These are phyloP conservation scores for Lagopus muta DNA, from an alignment of 2,113 vertebrate species.

Conservation along the genomic window DNA sequence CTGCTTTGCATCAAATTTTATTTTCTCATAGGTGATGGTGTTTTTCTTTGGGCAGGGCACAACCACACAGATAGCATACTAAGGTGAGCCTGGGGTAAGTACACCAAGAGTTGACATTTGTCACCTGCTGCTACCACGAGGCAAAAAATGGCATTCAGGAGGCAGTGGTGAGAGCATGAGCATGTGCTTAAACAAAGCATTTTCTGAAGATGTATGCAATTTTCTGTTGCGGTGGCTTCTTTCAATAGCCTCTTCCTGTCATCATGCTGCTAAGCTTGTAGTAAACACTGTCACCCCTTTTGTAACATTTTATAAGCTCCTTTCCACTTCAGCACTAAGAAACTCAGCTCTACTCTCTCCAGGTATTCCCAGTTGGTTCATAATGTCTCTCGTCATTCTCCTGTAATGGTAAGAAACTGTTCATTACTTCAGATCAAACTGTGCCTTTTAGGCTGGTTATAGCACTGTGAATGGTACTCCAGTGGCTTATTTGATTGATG, in stretches of 20 bases:
- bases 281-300: background rate
- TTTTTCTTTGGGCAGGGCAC: background rate
- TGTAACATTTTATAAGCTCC: fast-evolving
- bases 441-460: background rate
- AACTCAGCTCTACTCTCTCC: background rate
- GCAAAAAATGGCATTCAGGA: fast-evolving
- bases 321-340: background rate
- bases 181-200: fast-evolving
- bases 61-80: background rate
- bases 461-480: background rate
- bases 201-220: background rate
- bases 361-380: background rate
- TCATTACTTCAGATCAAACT: background rate
- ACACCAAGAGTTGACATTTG: background rate
- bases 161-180: background rate
- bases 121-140: background rate
- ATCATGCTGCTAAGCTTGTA: fast-evolving
- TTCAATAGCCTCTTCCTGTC: background rate
- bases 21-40: background rate
- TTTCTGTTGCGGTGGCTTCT: fast-evolving
- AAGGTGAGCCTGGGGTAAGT: fast-evolving
- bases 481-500: background rate
- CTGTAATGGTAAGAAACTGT: fast-evolving
- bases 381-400: background rate
- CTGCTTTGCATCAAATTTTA: background rate